These are phyloP conservation scores for Mythimna pallens DNA, from an alignment of 2,888 invertebrate genomes.

Conservation along the genomic window DNA sequence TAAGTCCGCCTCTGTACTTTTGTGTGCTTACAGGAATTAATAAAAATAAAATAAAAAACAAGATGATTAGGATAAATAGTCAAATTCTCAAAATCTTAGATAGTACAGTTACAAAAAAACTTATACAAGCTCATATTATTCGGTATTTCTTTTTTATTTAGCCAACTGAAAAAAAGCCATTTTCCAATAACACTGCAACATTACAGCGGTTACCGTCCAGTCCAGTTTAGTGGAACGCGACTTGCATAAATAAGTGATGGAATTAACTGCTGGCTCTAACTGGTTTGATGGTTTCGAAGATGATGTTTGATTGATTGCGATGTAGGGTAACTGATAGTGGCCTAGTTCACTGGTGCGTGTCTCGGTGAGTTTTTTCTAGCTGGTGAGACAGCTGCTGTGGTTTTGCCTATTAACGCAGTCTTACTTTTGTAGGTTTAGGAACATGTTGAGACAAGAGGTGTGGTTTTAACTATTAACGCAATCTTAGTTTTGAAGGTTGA, in stretches of 20 bases:
- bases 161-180: not conserved
- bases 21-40: too few relatives aligned
- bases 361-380: not conserved
- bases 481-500: too few relatives aligned
- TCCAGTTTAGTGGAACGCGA: conserved; percentile 62
- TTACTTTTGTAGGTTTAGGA: too few relatives aligned
- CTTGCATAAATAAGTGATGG: conserved; percentile 56
- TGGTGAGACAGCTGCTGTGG: not conserved
- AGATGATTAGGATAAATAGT: too few relatives aligned
- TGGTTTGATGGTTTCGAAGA: conserved; percentile 20
- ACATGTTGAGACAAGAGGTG: not conserved
- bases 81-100: too few relatives aligned
- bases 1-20: too few relatives aligned
- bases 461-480: too few relatives aligned
- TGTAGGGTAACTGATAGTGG: conserved; percentile 19
- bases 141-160: not conserved
- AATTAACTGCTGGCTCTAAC: conserved; percentile 45
- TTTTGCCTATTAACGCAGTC: not conserved
- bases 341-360: conserved; percentile 13
- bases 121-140: not conserved
- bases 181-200: not conserved
- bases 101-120: not conserved
- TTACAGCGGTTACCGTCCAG: conserved; percentile 56
- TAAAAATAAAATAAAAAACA: too few relatives aligned
- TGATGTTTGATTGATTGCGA: conserved; percentile 39